Evolutionary conservation across 2,113 vertebrate species (phyloP).

Genomic region (Larimichthys crocea): DNA sequence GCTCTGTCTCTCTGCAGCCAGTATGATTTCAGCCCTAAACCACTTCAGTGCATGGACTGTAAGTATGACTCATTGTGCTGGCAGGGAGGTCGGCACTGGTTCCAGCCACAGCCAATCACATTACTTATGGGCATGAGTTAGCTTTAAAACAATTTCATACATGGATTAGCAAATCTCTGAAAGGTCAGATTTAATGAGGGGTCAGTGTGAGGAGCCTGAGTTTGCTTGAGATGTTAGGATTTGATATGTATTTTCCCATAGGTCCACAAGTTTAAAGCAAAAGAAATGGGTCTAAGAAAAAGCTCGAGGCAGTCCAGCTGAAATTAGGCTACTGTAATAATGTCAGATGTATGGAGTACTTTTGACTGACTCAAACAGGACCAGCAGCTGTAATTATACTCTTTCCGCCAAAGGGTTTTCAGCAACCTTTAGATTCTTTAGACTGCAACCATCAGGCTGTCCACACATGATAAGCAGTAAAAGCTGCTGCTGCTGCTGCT

Average conservation of each 20-base stretch:
- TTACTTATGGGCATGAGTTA: slow-evolving; percentile 72
- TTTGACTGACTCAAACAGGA: slow-evolving; percentile 24
- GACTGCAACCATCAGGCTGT: slow-evolving; percentile 44
- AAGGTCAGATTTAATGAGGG: slow-evolving; percentile 76
- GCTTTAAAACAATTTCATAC: slow-evolving; percentile 81
- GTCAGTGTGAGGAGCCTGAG: slow-evolving; percentile 64
- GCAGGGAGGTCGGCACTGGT: slow-evolving; percentile 53
- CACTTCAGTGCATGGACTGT: slow-evolving; percentile 30
- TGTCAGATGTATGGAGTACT: slow-evolving; percentile 40
- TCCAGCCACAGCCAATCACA: slow-evolving; percentile 61
- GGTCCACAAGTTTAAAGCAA: slow-evolving; percentile 25
- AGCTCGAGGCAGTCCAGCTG: slow-evolving; percentile 13
- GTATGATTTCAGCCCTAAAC: slow-evolving; percentile 51
- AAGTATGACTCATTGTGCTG: slow-evolving; percentile 66
- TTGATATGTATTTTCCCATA: slow-evolving; percentile 53
- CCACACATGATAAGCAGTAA: slow-evolving; percentile 30
- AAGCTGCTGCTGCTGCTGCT: slow-evolving; percentile 23
- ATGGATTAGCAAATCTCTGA: slow-evolving; percentile 75
- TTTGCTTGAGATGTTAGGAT: slow-evolving; percentile 52
- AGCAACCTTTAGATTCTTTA: slow-evolving; percentile 32
- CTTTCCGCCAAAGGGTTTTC: slow-evolving; percentile 24
- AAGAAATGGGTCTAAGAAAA: slow-evolving; percentile 30
- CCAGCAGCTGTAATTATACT: slow-evolving; percentile 13
- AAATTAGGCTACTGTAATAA: slow-evolving; percentile 45
- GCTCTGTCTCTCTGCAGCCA: slow-evolving; percentile 36